Base-by-base conservation (phyloP, 2,888 invertebrate genomes). In the Schrankia costaestrigalis region DNA sequence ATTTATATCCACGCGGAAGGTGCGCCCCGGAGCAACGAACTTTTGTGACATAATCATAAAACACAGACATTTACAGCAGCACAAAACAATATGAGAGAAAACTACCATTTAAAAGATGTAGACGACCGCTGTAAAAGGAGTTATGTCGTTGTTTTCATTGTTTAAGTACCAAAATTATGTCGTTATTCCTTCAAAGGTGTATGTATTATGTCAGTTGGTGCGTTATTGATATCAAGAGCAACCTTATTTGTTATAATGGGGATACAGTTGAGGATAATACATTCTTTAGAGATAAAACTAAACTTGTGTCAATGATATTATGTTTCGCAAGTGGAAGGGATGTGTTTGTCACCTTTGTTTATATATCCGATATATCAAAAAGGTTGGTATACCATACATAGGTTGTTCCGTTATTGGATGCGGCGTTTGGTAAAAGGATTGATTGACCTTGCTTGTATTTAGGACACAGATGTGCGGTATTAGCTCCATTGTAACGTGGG, bases 1-100 rank as follows among this genome's bases (percentile, higher is more conserved):
- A 86, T 86, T 82, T 83, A 81, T 82, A 83, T 68, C 70, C 58
- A 56, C 63, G 67, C 78, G 78, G 83, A 83, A 86, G 84, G 84
- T 82, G 82, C 74, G 78, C 65, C 61, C 40, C 64, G 69, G 85
- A 75, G 74, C 85, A 78, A 76, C 70, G 86, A 83, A 73, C 82
- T 67, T 54, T 52, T 51, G 56, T 64, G 64, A 65, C 66, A 65
- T 57, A 59, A 59, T 59, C 59, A 57, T 59, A 56, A 59, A 59
- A 56, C 55, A 48, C 36, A 39, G 37, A 51, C 51, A 44, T 62
- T 62, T 49, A 57, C 56, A 51, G 46, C 46, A 48, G 35, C 43
- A 35, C 46, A 56, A 46, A n/a, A 65, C 57, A 66, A 61, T 59
- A 49, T 50, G 56, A 65, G 66, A 68, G 63, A 71, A 70, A 71